Evolutionary conservation across 2,888 invertebrate species (phyloP).

Genomic region (Drosophila macrospina): DNA sequence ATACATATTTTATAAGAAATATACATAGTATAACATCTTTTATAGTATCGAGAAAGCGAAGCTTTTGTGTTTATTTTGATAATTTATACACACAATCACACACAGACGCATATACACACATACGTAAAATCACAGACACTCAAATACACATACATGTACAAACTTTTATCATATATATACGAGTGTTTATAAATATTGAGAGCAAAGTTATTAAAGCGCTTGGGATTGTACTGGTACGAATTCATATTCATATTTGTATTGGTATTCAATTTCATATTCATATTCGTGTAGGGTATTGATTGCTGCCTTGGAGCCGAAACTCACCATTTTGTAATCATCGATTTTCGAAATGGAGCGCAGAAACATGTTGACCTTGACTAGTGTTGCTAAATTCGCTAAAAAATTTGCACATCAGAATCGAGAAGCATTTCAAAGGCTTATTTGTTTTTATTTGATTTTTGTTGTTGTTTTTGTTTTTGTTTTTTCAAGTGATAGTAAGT

Average conservation of each 20-base stretch:
- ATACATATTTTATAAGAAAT: slow-evolving; percentile 45
- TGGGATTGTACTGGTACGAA: slow-evolving; percentile 39
- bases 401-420: slow-evolving; percentile 71
- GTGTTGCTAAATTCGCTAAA: slow-evolving; percentile 93
- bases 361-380: slow-evolving; percentile 97
- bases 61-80: slow-evolving; percentile 38
- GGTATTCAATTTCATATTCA: slow-evolving; percentile 30
- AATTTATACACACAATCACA: slow-evolving; percentile 33
- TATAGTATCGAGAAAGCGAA: slow-evolving; percentile 41
- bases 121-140: slow-evolving; percentile 21
- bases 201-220: slow-evolving; percentile 52
- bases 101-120: slow-evolving; percentile 23
- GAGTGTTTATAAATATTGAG: slow-evolving; percentile 23
- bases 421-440: slow-evolving; percentile 34
- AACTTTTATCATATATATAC: slow-evolving; percentile 23
- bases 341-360: slow-evolving; percentile 99
- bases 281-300: slow-evolving; percentile 16
- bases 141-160: slow-evolving; percentile 25
- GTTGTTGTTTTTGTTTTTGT: no score
- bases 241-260: slow-evolving; percentile 26
- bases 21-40: slow-evolving; percentile 30
- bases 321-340: slow-evolving; percentile 99
- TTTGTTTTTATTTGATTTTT: no score
- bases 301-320: slow-evolving; percentile 85
- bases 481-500: background rate